Evolutionary conservation across 2,113 vertebrate genomes (phyloP).

Genomic region (Spermophilus dauricus): DNA sequence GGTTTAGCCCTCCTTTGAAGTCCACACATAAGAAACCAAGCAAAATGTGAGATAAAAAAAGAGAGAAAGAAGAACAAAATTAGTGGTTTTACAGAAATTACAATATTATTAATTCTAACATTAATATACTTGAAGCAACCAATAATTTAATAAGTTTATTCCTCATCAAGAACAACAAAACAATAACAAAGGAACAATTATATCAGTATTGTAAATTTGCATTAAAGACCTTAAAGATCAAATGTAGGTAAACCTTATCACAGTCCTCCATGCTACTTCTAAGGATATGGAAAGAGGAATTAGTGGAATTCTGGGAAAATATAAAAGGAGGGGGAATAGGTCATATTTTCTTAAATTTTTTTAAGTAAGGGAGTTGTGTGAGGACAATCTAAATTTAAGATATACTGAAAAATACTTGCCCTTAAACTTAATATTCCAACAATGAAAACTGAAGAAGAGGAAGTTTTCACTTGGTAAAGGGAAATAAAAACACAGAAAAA

Average conservation of each 20-base stretch:
- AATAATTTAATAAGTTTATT: background rate
- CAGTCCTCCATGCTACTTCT: background rate
- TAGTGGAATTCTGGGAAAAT: background rate
- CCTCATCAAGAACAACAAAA: background rate
- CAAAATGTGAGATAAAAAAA: background rate
- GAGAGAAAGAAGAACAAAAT: background rate
- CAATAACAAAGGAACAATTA: background rate
- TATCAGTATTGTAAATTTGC: background rate
- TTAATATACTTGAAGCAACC: background rate
- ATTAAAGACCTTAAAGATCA: background rate
- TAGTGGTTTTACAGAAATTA: background rate
- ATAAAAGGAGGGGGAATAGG: background rate
- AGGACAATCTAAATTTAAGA: slow-evolving; percentile 49
- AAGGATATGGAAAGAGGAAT: background rate
- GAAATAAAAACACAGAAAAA: background rate
- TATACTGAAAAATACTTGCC: background rate
- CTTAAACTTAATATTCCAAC: slow-evolving; percentile 42
- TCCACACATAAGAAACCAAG: background rate
- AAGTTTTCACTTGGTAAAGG: background rate
- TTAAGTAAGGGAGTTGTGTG: background rate
- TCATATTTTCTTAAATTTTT: slow-evolving; percentile 54
- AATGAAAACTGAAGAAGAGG: background rate
- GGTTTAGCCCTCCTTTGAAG: background rate
- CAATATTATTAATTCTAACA: background rate
- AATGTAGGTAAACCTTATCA: background rate